Percentiles rank a stretch among this genome's conserved stretches.
Evolutionary conservation across 2,113 vertebrate species (phyloP).

Genomic region (Ophthalmolycus amberensis): DNA sequence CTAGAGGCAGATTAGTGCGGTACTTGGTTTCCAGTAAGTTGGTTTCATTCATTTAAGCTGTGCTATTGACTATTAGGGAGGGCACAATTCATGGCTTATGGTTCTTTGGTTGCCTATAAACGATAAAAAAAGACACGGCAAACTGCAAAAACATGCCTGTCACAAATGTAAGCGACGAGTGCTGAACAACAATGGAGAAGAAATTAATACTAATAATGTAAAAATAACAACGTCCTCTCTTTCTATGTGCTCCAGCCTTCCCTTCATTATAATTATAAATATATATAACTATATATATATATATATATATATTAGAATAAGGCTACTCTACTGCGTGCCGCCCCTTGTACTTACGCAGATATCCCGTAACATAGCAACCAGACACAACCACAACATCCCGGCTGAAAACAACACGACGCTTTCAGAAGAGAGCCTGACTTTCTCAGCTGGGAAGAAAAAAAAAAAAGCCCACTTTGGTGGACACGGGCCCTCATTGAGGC

Average conservation of each 20-base stretch:
- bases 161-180: not conserved
- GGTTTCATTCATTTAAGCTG: not conserved
- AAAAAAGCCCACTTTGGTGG: not conserved
- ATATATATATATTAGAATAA: not conserved
- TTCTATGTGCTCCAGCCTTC: not conserved
- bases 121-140: not conserved
- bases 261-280: not conserved
- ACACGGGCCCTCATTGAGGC: not conserved
- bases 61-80: not conserved
- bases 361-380: not conserved
- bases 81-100: not conserved
- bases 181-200: not conserved
- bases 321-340: not conserved
- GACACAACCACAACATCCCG: slow-evolving; percentile 1
- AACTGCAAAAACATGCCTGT: not conserved
- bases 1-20: not conserved
- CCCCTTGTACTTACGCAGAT: not conserved
- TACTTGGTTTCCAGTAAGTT: not conserved
- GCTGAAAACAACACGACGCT: not conserved
- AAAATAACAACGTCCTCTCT: not conserved
- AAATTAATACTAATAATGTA: not conserved
- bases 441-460: not conserved
- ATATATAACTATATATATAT: too few species aligned
- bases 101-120: not conserved
- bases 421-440: not conserved